phyloP scores from a whole-genome alignment of 1,140 invertebrate genomes.

The Drosophila guanche region DNA sequence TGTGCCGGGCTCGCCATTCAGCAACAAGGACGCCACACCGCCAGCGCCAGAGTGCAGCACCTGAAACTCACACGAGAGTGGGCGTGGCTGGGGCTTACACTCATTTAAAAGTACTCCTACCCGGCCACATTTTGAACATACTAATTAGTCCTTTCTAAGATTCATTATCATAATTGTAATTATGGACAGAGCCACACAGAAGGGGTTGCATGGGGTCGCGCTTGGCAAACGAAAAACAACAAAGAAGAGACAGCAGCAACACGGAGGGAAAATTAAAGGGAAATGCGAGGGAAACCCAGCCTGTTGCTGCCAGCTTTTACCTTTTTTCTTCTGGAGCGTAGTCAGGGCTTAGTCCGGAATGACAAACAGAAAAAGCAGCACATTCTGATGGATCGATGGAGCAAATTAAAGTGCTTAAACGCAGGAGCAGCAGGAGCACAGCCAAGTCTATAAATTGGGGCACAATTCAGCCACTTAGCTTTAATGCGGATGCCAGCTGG shows the following conservation, averaged over 20 bases:
- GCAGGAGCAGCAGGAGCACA: no score
- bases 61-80: constrained; percentile 1
- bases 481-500: no score
- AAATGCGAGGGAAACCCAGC: background rate
- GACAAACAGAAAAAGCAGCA: no score
- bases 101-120: constrained; percentile 44
- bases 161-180: constrained; percentile 81
- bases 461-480: no score
- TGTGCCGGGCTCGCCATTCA: background rate
- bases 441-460: no score
- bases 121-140: constrained; percentile 70
- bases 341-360: no score
- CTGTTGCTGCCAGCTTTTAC: constrained; percentile 29
- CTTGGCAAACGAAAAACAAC: background rate
- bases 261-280: constrained; percentile 13
- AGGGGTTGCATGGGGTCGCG: constrained; percentile 3
- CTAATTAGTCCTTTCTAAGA: constrained; percentile 78
- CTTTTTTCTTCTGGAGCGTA: background rate
- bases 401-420: background rate
- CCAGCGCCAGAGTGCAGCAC: constrained; percentile 16
- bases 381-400: no score
- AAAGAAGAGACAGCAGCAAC: no score
- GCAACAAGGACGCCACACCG: constrained; percentile 28
- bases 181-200: constrained; percentile 49
- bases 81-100: constrained; percentile 13